These are phyloP conservation scores for Zaprionus ghesquierei DNA, from an alignment of 1,140 invertebrate genomes.

Conservation along the genomic window DNA sequence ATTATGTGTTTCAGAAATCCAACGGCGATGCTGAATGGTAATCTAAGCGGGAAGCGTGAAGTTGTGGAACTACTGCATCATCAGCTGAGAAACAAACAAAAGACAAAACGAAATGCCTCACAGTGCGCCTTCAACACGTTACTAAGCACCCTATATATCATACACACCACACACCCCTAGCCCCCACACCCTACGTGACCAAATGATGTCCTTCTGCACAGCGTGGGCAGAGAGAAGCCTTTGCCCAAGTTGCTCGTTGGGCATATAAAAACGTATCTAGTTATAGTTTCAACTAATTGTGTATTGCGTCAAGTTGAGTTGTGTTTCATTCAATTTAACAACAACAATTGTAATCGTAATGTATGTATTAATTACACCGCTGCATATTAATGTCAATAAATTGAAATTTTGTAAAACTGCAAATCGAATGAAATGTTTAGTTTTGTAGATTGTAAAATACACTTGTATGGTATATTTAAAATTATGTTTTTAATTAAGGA, in stretches of 20 bases:
- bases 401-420: constrained; percentile 38
- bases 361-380: constrained; percentile 47
- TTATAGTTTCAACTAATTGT: constrained; percentile 47
- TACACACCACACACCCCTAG: not conserved
- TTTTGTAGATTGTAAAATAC: constrained; percentile 57
- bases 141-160: constrained; percentile 1
- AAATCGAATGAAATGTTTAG: not conserved
- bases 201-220: constrained; percentile 32
- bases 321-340: constrained; percentile 52
- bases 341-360: constrained; percentile 48
- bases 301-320: constrained; percentile 44
- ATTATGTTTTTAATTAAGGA: constrained; percentile 67
- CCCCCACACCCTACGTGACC: constrained; percentile 32
- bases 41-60: constrained; percentile 47
- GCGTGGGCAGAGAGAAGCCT: constrained; percentile 2
- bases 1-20: constrained; percentile 99
- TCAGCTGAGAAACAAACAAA: constrained; percentile 46
- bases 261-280: constrained; percentile 43
- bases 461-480: constrained; percentile 56
- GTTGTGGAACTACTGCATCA: constrained; percentile 15
- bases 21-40: constrained; percentile 99
- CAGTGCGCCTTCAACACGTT: constrained; percentile 48
- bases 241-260: constrained; percentile 14
- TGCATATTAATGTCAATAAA: constrained; percentile 71
- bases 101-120: constrained; percentile 62